These are phyloP conservation scores for Gallinago stenura DNA, from an alignment of 2,797 vertebrate species.

Conservation along the genomic window DNA sequence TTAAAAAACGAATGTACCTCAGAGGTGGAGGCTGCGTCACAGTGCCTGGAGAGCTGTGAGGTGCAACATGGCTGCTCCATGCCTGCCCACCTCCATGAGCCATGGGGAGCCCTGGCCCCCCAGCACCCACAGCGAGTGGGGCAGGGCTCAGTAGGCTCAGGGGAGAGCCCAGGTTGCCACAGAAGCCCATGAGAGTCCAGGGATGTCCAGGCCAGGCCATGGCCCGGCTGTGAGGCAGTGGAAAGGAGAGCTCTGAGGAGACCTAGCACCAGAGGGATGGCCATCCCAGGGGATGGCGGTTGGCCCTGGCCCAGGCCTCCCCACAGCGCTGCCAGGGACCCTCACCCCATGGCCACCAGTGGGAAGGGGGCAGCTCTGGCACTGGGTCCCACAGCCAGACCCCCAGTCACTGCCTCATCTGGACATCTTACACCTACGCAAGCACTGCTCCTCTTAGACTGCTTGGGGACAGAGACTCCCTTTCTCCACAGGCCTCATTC, in stretches of 20 bases:
- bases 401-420: neutral
- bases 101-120: neutral
- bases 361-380: neutral
- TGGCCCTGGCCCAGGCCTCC: neutral
- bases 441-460: no score
- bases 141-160: neutral
- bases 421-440: neutral
- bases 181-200: neutral
- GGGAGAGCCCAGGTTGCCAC: neutral
- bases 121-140: fast-evolving
- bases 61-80: fast-evolving
- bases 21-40: fast-evolving
- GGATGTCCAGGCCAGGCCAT: neutral
- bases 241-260: fast-evolving
- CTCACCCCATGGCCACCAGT: neutral
- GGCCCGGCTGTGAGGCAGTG: neutral
- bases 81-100: neutral
- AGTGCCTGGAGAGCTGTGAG: fast-evolving
- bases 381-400: neutral
- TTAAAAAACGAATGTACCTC: neutral
- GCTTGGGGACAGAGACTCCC: neutral
- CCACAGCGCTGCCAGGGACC: fast-evolving
- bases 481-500: neutral
- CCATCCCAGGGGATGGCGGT: neutral
- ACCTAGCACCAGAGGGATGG: no score